A percentile compares a stretch with the other conserved stretches of the same genome.
These are phyloP conservation scores for Xyrichtys novacula DNA, from an alignment of 2,797 vertebrate species.

Conservation along the genomic window DNA sequence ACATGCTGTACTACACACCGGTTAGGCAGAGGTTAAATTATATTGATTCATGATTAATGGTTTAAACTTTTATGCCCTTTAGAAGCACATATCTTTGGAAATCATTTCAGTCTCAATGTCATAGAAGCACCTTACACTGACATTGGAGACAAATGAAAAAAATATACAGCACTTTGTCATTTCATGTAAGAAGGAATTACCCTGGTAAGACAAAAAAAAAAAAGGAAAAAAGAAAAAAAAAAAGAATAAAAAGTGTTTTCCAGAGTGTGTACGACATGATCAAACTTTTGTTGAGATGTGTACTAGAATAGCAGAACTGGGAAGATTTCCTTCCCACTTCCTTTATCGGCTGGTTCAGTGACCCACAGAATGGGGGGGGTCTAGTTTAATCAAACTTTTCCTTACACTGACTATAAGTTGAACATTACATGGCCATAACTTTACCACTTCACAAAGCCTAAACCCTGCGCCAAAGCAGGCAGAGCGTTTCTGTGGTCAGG, in stretches of 20 bases:
- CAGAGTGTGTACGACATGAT: background rate
- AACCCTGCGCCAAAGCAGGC: slow-evolving; percentile 24
- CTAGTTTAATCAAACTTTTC: slow-evolving; percentile 71
- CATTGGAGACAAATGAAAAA: slow-evolving; percentile 4
- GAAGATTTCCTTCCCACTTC: slow-evolving; percentile 6
- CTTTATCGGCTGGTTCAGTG: slow-evolving; percentile 19
- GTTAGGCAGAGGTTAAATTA: slow-evolving; percentile 53
- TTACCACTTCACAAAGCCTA: slow-evolving; percentile 53
- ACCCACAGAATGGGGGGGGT: slow-evolving; percentile 73
- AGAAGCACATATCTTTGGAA: slow-evolving; percentile 69
- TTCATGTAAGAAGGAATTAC: background rate
- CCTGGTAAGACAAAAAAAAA: too few relatives aligned
- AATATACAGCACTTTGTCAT: slow-evolving; percentile 2
- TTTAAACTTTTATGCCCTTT: slow-evolving; percentile 58
- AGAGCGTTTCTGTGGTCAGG: slow-evolving; percentile 26
- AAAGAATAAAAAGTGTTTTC: background rate
- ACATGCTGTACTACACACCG: slow-evolving; percentile 59
- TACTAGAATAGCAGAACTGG: too few relatives aligned
- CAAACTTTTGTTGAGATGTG: background rate
- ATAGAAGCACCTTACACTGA: background rate
- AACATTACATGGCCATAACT: slow-evolving; percentile 71
- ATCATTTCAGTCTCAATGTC: slow-evolving; percentile 3
- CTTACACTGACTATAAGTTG: slow-evolving; percentile 79
- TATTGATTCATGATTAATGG: slow-evolving; percentile 57
- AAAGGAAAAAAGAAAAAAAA: too few relatives aligned